A percentile compares a stretch with the other conserved stretches of the same genome.
phyloP scores from a whole-genome alignment of 2,888 invertebrate species.

The Idaea aversata region DNA sequence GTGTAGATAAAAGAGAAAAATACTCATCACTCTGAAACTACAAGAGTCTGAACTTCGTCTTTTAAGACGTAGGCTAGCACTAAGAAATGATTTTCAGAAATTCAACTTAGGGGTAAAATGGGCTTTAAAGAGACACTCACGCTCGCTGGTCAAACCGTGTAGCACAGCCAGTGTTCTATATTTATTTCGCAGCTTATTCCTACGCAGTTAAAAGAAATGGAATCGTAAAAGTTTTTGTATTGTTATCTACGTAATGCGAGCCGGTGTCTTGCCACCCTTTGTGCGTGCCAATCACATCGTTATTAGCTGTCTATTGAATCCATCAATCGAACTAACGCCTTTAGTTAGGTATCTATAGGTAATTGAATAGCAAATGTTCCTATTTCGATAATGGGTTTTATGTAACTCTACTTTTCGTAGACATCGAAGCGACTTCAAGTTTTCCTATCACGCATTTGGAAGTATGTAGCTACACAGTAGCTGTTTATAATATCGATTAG shows the following conservation, averaged over 20 bases:
- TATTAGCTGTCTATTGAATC: conserved; percentile 1
- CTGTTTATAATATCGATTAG: too few species aligned
- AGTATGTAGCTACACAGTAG: too few species aligned
- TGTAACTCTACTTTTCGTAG: background rate
- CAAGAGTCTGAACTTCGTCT: too few species aligned
- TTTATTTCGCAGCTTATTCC: background rate
- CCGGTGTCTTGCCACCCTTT: background rate
- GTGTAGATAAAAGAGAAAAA: too few species aligned
- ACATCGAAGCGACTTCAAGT: background rate
- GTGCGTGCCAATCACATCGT: conserved; percentile 24
- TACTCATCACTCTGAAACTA: too few species aligned
- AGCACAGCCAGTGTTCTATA: background rate
- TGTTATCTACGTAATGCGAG: conserved; percentile 2
- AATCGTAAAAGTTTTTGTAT: conserved; percentile 23
- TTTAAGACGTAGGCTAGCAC: too few species aligned
- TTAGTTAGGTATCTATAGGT: conserved; percentile 2
- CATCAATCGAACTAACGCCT: conserved; percentile 16
- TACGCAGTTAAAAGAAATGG: conserved; percentile 6
- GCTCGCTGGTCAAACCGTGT: too few species aligned
- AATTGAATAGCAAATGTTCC: conserved; percentile 28
- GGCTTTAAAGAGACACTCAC: too few species aligned
- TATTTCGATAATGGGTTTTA: conserved; percentile 24
- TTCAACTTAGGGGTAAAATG: too few species aligned
- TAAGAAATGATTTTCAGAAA: too few species aligned
- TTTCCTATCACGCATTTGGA: background rate